Evolutionary conservation across 2,888 invertebrate species (phyloP).

Genomic region (Pseudococcus viburni): DNA sequence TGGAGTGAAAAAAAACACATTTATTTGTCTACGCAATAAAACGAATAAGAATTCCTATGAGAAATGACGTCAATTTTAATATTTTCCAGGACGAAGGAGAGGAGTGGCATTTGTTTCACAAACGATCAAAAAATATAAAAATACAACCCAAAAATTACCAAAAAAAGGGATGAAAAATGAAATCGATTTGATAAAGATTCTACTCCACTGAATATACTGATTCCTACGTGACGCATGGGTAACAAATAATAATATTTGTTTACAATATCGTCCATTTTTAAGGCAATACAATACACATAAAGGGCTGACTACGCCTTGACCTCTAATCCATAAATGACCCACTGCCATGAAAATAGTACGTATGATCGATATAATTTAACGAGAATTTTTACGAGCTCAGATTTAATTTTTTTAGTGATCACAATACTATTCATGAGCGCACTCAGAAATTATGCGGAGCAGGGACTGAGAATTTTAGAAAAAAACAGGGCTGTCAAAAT

Average conservation of each 20-base stretch:
- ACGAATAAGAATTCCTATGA: too few relatives aligned
- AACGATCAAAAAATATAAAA: too few relatives aligned
- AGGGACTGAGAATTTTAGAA: too few relatives aligned
- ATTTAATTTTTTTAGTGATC: neutral
- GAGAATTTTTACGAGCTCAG: neutral
- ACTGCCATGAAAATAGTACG: conserved; percentile 22
- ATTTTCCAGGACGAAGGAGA: too few relatives aligned
- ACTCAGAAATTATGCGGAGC: too few relatives aligned
- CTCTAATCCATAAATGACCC: conserved; percentile 35
- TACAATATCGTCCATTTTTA: conserved; percentile 11
- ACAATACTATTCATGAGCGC: neutral
- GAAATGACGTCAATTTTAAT: too few relatives aligned
- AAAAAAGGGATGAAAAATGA: neutral
- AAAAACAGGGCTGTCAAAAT: too few relatives aligned
- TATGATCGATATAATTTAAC: conserved; percentile 19
- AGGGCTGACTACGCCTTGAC: conserved; percentile 1
- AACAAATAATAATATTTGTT: neutral
- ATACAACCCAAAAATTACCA: too few relatives aligned
- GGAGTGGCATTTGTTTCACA: too few relatives aligned
- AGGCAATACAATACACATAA: neutral
- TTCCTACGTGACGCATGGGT: neutral
- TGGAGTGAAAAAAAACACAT: too few relatives aligned
- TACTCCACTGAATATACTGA: neutral
- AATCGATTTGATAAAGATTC: neutral
- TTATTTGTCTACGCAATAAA: too few relatives aligned